Evolutionary conservation across 2,797 vertebrate genomes (phyloP).

Genomic region (Oreortyx pictus): DNA sequence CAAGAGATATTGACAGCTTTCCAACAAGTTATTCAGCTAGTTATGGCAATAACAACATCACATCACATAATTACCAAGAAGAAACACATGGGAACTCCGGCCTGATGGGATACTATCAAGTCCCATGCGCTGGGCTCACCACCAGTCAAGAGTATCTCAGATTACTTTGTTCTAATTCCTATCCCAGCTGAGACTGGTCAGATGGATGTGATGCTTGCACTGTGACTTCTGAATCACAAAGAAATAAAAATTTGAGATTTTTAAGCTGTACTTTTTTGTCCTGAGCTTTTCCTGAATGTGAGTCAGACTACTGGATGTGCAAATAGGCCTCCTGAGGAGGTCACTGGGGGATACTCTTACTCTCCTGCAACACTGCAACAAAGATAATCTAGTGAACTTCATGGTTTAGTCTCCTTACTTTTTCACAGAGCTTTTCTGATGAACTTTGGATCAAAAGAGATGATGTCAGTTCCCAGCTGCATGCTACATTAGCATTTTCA

Average conservation of each 20-base stretch:
- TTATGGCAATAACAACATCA: background rate
- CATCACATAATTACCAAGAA: background rate
- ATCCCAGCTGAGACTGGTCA: background rate
- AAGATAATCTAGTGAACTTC: background rate
- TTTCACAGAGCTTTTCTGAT: background rate
- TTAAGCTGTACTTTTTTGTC: background rate
- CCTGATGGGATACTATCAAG: background rate
- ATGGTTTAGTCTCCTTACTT: background rate
- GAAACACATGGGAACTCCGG: background rate
- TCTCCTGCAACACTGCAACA: background rate
- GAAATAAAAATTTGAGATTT: background rate
- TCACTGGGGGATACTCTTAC: background rate
- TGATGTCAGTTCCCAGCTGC: background rate
- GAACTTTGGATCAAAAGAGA: background rate
- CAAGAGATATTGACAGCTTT: slow-evolving; percentile 1
- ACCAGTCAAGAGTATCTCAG: background rate
- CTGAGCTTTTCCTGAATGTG: background rate
- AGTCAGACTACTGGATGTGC: background rate
- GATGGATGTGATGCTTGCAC: background rate
- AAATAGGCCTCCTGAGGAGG: background rate
- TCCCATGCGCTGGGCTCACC: background rate
- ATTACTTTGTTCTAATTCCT: background rate
- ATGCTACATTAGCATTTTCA: background rate
- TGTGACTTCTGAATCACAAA: background rate
- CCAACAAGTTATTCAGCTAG: background rate